Base-by-base conservation (phyloP, 2,888 invertebrate species). In the Drepanosiphum platanoidis region DNA sequence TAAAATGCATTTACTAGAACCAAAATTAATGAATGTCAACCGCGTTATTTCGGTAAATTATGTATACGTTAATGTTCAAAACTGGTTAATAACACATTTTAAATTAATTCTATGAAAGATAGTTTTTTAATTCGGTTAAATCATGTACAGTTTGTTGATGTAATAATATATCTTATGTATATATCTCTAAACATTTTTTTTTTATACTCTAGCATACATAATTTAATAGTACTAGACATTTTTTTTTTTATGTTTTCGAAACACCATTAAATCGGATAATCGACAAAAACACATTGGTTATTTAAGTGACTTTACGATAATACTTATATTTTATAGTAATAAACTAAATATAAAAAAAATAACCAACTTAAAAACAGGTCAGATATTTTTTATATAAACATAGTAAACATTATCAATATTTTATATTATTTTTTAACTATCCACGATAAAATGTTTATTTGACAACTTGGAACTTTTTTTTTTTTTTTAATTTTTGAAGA, bases 51-150 rank as follows among this genome's bases (percentile, higher is more conserved):
- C 42, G 27, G 79, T 66, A 68, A 79, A 79, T 79, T 68, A 66
- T 66, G 61, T 18, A 52, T 30, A 32, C 18, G 15, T 66, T 36
- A n/a, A 80, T 70, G 27, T 22, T 27, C 5, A 5, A 79, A 79
- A 79, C 79, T 39, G 68, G 66, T 68, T 80, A 80, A 70, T 70
- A 70, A 70, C 9, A 52, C 46, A 68, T 66, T 80, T 68, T 52
- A 52, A 42, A 68, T 80, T 15, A 39, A 30, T 72, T 72, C 42
- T n/a, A 30, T 18, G 27, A 70, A 52, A 52, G 5, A 80, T 34
- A 11, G 66, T 68, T 34, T 66, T 79, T 77, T 30, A 3, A 13
- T 39, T 30, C 30, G 18, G 27, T 32, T 66, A 27, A 27, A 77
- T 30, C 15, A 27, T 30, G 22, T 61, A 42, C 8, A 42, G 1